These are phyloP conservation scores for Lasioglossum pauxillum DNA, from an alignment of 2,888 invertebrate genomes.

Conservation along the genomic window DNA sequence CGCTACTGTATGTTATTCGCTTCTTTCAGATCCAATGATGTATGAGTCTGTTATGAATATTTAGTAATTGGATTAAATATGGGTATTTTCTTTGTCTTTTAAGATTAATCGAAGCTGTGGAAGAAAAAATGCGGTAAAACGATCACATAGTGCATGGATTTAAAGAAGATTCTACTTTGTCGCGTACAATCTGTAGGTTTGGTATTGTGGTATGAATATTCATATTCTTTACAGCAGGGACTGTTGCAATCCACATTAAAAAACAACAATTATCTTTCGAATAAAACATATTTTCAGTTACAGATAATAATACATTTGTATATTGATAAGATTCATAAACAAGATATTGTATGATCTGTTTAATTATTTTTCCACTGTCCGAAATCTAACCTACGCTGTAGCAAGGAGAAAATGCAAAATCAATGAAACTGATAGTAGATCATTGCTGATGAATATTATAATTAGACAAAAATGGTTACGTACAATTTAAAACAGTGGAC, in stretches of 20 bases:
- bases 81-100: not conserved
- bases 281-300: not conserved
- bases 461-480: too few species aligned
- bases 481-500: too few species aligned
- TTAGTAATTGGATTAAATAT: not conserved
- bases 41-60: not conserved
- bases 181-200: not conserved
- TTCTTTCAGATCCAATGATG: not conserved
- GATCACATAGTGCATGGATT: not conserved
- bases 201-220: not conserved
- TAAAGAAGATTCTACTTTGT: not conserved
- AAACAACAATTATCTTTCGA: not conserved
- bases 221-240: not conserved
- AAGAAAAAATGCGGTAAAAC: too few species aligned
- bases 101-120: not conserved
- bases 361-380: too few species aligned
- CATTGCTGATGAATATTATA: too few species aligned
- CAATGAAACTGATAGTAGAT: too few species aligned
- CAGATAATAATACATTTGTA: not conserved
- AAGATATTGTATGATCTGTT: too few species aligned
- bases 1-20: not conserved
- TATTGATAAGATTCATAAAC: too few species aligned
- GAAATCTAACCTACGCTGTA: too few species aligned
- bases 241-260: not conserved
- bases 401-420: not conserved